phyloP scores from a whole-genome alignment of 2,888 invertebrate species.

The Alloplasta piceator region DNA sequence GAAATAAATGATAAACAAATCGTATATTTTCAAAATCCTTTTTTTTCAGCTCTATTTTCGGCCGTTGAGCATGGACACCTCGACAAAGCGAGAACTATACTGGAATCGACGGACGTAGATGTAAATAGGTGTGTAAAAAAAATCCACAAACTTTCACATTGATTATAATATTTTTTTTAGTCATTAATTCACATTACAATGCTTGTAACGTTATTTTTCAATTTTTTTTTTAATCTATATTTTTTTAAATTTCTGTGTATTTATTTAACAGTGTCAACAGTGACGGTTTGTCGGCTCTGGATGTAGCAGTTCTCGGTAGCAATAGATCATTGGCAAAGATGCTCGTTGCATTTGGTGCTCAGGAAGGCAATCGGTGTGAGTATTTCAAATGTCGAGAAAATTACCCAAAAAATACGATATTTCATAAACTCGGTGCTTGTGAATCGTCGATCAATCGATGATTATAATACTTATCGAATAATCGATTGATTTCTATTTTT shows the following conservation, averaged over 20 bases:
- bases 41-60: constrained; percentile 94
- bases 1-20: not conserved
- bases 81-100: constrained; percentile 95
- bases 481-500: not conserved
- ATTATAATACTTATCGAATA: not conserved
- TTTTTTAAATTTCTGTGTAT: constrained; percentile 12
- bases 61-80: constrained; percentile 98
- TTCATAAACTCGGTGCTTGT: not conserved
- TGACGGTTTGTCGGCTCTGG: constrained; percentile 95
- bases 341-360: constrained; percentile 94
- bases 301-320: constrained; percentile 96
- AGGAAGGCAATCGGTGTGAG: constrained; percentile 94
- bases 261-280: constrained; percentile 89
- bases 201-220: not conserved
- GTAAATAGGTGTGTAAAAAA: constrained; percentile 91
- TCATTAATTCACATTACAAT: not conserved
- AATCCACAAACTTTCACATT: no score
- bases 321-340: constrained; percentile 95
- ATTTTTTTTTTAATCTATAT: not conserved
- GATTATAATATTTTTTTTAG: no score
- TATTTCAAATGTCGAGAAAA: constrained; percentile 68
- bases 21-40: constrained; percentile 47
- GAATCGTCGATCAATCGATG: no score
- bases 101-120: constrained; percentile 96
- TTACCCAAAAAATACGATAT: not conserved